These are phyloP conservation scores for Tangachromis dhanisi DNA, from an alignment of 2,113 vertebrate species.

Conservation along the genomic window DNA sequence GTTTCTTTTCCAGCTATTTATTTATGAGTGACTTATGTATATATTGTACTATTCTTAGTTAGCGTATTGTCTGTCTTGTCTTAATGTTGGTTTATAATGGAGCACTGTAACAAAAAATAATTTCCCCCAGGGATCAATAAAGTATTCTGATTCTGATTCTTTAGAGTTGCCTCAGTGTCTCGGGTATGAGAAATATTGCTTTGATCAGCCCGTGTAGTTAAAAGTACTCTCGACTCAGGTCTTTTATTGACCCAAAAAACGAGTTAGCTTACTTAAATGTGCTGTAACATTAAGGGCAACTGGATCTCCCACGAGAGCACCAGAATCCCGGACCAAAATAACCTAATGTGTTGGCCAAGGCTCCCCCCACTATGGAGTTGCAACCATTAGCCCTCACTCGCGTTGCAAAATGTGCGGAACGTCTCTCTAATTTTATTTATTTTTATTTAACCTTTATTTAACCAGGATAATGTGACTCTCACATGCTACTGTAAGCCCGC, in stretches of 20 bases:
- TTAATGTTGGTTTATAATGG: no score
- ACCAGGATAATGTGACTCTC: not conserved
- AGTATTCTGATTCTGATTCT: no score
- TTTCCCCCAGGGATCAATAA: no score
- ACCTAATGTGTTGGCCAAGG: not conserved
- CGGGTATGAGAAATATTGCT: accelerated
- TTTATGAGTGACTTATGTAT: no score
- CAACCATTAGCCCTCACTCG: not conserved
- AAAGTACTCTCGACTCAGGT: not conserved
- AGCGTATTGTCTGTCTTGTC: no score
- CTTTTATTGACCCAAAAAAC: not conserved
- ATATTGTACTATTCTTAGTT: no score
- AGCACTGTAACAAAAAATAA: no score
- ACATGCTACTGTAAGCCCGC: not conserved
- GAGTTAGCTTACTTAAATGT: not conserved
- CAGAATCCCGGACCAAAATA: not conserved
- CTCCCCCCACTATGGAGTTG: accelerated
- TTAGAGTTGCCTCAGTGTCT: accelerated
- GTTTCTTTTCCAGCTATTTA: no score
- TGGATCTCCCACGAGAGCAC: not conserved
- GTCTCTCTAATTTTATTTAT: not conserved
- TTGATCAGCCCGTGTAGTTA: not conserved
- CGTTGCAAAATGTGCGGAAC: not conserved
- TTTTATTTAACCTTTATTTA: not conserved
- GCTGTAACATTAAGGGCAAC: not conserved